Conservation (phyloP, 2,888 invertebrate genomes). For the Margaritifera margaritifera region DNA sequence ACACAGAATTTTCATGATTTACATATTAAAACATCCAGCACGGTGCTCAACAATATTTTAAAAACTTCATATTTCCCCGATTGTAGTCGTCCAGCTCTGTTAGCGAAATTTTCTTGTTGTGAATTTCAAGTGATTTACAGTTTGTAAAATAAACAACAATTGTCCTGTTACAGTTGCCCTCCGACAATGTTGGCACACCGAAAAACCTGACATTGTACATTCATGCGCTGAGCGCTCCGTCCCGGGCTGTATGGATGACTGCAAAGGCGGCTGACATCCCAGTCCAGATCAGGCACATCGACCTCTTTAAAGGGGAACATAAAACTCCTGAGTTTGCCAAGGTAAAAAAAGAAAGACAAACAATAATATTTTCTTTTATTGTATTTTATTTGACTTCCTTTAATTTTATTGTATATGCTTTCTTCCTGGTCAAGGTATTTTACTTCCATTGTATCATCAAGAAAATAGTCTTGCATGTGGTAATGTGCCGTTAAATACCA, state of each 20-base stretch:
- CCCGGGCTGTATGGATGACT: conserved; percentile 64
- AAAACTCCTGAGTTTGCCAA: conserved; percentile 49
- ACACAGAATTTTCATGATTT: too few species aligned
- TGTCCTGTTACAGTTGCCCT: conserved; percentile 33
- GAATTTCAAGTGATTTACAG: background rate
- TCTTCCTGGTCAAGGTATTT: background rate
- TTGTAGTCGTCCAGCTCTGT: background rate
- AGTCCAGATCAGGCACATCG: conserved; percentile 57
- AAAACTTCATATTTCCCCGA: too few species aligned
- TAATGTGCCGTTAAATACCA: too few species aligned
- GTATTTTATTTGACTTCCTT: background rate
- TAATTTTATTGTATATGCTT: too few species aligned
- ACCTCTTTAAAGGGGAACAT: conserved; percentile 51
- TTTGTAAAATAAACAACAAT: conserved; percentile 26
- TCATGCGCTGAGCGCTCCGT: conserved; percentile 56
- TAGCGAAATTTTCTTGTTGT: background rate
- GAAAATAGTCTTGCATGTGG: too few species aligned
- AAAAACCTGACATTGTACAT: conserved; percentile 44
- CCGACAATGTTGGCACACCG: conserved; percentile 10
- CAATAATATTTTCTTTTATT: background rate
- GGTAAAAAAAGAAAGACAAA: conserved; percentile 22
- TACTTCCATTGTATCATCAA: too few species aligned
- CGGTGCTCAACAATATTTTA: too few species aligned
- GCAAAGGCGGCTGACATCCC: conserved; percentile 59
- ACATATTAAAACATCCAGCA: too few species aligned